Evolutionary conservation across 2,113 vertebrate species (phyloP).

Genomic region (Macroglossus sobrinus): DNA sequence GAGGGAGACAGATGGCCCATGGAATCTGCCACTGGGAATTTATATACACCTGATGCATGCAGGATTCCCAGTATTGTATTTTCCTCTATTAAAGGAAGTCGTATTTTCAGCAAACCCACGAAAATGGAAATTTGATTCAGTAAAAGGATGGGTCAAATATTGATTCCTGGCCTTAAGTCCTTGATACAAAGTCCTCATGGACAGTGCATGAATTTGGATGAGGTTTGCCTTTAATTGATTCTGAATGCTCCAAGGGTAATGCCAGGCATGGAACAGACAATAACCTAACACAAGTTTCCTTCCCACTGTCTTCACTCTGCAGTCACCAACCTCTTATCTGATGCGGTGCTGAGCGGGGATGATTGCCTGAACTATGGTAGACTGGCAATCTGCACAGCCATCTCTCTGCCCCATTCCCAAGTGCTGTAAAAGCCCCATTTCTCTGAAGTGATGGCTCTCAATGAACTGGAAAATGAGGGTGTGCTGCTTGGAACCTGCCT

Average conservation of each 20-base stretch:
- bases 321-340: neutral
- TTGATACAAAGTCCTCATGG: neutral
- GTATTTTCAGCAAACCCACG: neutral
- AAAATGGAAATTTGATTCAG: neutral
- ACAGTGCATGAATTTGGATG: neutral
- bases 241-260: neutral
- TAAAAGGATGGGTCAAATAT: neutral
- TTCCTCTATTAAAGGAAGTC: neutral
- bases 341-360: neutral
- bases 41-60: rapidly evolving
- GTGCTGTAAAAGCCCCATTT: rapidly evolving
- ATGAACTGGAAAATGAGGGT: neutral
- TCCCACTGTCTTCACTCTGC: neutral
- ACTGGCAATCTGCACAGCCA: neutral
- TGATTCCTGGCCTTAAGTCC: neutral
- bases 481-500: neutral
- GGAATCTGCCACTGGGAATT: neutral
- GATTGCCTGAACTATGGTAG: neutral
- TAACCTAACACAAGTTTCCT: neutral
- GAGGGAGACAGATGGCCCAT: neutral
- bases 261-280: neutral
- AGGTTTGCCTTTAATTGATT: neutral
- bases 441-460: neutral
- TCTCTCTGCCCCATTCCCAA: neutral
- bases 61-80: neutral